Evolutionary conservation across 1,140 invertebrate genomes (phyloP).

Genomic region (Sitobion miscanthi): DNA sequence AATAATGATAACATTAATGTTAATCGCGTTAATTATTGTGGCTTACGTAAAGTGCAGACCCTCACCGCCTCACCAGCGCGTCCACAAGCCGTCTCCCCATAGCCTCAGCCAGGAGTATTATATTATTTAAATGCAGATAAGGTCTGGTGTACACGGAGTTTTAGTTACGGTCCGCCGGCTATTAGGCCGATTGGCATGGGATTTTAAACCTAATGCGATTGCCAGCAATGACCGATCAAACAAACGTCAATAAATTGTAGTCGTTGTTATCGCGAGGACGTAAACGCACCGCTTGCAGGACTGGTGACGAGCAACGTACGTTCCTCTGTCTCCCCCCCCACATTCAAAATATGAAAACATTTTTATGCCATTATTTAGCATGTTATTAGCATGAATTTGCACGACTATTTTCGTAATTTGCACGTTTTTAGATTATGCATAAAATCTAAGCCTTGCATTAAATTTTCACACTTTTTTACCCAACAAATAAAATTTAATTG

Average conservation of each 20-base stretch:
- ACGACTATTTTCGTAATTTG: too few relatives aligned
- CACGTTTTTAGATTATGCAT: too few relatives aligned
- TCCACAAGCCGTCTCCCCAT: not conserved
- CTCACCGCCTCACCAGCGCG: not conserved
- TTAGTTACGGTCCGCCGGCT: not conserved
- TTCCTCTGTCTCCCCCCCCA: too few relatives aligned
- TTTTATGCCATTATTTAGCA: too few relatives aligned
- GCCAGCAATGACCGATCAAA: not conserved
- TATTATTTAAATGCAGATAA: constrained; percentile 30
- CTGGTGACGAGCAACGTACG: too few relatives aligned
- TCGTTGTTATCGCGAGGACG: not conserved
- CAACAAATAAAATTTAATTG: too few relatives aligned
- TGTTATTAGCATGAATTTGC: too few relatives aligned
- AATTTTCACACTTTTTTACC: too few relatives aligned
- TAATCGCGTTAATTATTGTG: constrained; percentile 42
- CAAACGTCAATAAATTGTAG: constrained; percentile 2
- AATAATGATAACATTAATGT: constrained; percentile 30
- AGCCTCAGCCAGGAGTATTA: not conserved
- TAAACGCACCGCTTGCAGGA: not conserved
- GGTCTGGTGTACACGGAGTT: constrained; percentile 17
- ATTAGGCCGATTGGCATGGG: constrained; percentile 34
- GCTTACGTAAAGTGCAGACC: not conserved
- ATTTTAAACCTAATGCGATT: constrained; percentile 18
- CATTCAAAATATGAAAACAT: too few relatives aligned
- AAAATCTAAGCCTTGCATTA: too few relatives aligned